These are phyloP conservation scores for Caenorhabditis sp. DNA, from an alignment of 2,888 invertebrate species.

Conservation along the genomic window DNA sequence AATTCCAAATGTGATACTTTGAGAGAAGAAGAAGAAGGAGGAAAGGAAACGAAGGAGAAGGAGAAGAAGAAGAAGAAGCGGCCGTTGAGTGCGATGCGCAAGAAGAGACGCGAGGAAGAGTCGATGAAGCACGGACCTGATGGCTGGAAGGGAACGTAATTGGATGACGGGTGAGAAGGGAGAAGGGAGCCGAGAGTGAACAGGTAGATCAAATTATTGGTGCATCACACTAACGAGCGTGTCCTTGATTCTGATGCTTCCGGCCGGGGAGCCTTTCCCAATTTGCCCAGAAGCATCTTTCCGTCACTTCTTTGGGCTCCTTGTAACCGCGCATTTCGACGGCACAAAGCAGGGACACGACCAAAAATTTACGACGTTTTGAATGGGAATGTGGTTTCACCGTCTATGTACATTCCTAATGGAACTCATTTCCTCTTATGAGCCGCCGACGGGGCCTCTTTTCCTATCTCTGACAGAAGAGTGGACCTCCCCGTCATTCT, in stretches of 20 bases:
- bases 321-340: slow-evolving; percentile 26
- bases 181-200: neutral
- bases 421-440: slow-evolving; percentile 66
- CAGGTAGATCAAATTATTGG: slow-evolving; percentile 65
- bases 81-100: slow-evolving; percentile 19
- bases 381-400: slow-evolving; percentile 57
- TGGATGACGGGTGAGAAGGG: slow-evolving; percentile 13
- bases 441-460: slow-evolving; percentile 30
- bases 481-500: neutral
- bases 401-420: slow-evolving; percentile 57
- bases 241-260: slow-evolving; percentile 14
- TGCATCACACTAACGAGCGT: slow-evolving; percentile 42
- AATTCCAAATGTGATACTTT: slow-evolving; percentile 66
- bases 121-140: slow-evolving; percentile 14
- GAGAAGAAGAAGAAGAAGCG: too few species aligned
- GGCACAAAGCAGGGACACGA: slow-evolving; percentile 4
- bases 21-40: slow-evolving; percentile 30
- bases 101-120: neutral
- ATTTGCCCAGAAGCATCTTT: neutral
- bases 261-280: neutral
- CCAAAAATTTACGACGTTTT: slow-evolving; percentile 63
- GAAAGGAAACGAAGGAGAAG: slow-evolving; percentile 17
- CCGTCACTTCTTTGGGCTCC: slow-evolving; percentile 14
- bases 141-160: slow-evolving; percentile 37
- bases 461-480: slow-evolving; percentile 27